Conservation (phyloP, 2,888 invertebrate genomes). For the Tubulanus polymorphus region DNA sequence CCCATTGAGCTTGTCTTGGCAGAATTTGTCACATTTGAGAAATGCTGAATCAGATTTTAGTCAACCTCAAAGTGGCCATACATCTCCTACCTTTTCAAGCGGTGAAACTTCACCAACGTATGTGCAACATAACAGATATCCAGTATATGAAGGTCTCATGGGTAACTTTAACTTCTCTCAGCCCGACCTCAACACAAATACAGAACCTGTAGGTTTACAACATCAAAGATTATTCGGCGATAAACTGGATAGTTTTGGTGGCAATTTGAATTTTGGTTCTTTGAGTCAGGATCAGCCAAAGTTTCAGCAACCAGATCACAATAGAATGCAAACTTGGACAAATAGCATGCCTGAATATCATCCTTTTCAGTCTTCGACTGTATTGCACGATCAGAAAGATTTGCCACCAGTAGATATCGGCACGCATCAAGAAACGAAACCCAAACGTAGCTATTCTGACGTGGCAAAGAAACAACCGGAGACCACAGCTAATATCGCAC, state of each 20-base stretch:
- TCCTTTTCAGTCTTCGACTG: slow-evolving; percentile 29
- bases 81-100: not conserved
- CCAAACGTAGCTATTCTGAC: slow-evolving; percentile 41
- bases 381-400: slow-evolving; percentile 14
- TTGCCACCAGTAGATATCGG: not conserved
- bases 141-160: too few species aligned
- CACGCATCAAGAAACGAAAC: not conserved
- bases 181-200: not conserved
- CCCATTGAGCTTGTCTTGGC: not conserved
- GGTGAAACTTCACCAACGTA: not conserved
- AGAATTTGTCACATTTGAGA: not conserved
- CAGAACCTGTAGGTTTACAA: not conserved
- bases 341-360: slow-evolving; percentile 18
- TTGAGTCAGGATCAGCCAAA: not conserved
- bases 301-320: not conserved
- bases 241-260: not conserved
- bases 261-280: not conserved
- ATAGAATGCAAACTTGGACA: not conserved
- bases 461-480: slow-evolving; percentile 29
- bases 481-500: not conserved
- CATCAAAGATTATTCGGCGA: not conserved
- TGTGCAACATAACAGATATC: not conserved
- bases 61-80: not conserved
- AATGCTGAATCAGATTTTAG: not conserved
- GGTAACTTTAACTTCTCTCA: not conserved